Percentiles rank a stretch among this genome's conserved stretches.
Conservation (phyloP, 2,888 invertebrate genomes). For the Hyalella azteca region DNA sequence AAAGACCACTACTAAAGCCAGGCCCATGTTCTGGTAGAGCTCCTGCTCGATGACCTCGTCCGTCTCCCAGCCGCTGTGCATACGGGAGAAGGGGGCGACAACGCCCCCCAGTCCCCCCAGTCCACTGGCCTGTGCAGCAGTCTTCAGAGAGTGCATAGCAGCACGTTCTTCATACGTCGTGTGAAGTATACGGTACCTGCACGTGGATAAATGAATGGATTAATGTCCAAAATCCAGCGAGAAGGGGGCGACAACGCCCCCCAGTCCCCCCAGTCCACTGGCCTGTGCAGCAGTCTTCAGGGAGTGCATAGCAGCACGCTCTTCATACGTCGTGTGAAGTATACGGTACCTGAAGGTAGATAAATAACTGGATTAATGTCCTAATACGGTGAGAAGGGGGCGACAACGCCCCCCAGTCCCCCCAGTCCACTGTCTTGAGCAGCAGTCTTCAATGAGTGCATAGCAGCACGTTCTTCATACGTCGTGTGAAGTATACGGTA, state of each 20-base stretch:
- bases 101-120: constrained; percentile 52
- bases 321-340: too few relatives aligned
- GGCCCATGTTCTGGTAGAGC: constrained; percentile 76
- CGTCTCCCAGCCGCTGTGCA: constrained; percentile 59
- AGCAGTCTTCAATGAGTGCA: constrained; percentile 68
- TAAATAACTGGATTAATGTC: too few relatives aligned
- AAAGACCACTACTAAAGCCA: constrained; percentile 81
- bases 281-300: too few relatives aligned
- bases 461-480: constrained; percentile 74
- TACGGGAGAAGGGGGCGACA: constrained; percentile 51
- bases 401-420: constrained; percentile 50
- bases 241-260: too few relatives aligned
- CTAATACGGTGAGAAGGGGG: constrained; percentile 54
- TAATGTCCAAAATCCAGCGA: too few relatives aligned
- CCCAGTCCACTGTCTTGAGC: constrained; percentile 44
- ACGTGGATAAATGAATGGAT: too few relatives aligned
- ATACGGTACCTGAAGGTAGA: too few relatives aligned
- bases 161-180: constrained; percentile 74
- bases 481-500: constrained; percentile 68
- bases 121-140: constrained; percentile 40
- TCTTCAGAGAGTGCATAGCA: constrained; percentile 72
- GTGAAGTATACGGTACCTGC: constrained; percentile 67
- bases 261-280: too few relatives aligned
- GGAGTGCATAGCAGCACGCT: too few relatives aligned
- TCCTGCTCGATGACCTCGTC: constrained; percentile 73